Evolutionary conservation across 2,113 vertebrate genomes (phyloP).

Genomic region (Chroicocephalus ridibundus): DNA sequence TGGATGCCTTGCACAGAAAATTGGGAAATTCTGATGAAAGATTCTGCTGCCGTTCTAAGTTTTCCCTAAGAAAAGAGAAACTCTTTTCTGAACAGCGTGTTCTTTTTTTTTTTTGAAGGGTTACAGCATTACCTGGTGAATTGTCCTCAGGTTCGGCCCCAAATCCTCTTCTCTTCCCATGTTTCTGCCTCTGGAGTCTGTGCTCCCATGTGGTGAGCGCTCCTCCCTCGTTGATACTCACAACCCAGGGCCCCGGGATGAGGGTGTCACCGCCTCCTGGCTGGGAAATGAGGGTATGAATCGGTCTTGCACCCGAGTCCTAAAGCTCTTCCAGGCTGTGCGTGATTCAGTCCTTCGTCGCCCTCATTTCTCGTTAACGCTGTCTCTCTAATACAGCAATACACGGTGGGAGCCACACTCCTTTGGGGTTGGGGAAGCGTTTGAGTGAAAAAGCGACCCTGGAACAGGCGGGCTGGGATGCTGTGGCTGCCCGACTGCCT

Average conservation of each 20-base stretch:
- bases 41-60: not conserved
- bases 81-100: not conserved
- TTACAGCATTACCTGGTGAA: not conserved
- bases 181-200: conserved; percentile 51
- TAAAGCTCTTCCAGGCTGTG: not conserved
- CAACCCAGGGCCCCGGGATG: conserved; percentile 29
- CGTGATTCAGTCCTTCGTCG: not conserved
- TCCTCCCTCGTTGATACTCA: conserved; percentile 62
- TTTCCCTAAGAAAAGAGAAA: not conserved
- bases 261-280: conserved; percentile 41
- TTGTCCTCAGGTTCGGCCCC: not conserved
- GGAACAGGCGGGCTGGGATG: not conserved
- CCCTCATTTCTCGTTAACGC: not conserved
- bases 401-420: not conserved
- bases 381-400: not conserved
- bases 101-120: not conserved
- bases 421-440: not conserved
- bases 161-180: conserved; percentile 4
- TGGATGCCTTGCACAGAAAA: not conserved
- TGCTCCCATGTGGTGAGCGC: conserved; percentile 57
- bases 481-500: not conserved
- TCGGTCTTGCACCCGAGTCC: not conserved
- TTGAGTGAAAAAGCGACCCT: not conserved
- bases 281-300: not conserved
- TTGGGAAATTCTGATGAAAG: not conserved